These are phyloP conservation scores for Pygoscelis adeliae DNA, from an alignment of 2,113 vertebrate genomes.

Conservation along the genomic window DNA sequence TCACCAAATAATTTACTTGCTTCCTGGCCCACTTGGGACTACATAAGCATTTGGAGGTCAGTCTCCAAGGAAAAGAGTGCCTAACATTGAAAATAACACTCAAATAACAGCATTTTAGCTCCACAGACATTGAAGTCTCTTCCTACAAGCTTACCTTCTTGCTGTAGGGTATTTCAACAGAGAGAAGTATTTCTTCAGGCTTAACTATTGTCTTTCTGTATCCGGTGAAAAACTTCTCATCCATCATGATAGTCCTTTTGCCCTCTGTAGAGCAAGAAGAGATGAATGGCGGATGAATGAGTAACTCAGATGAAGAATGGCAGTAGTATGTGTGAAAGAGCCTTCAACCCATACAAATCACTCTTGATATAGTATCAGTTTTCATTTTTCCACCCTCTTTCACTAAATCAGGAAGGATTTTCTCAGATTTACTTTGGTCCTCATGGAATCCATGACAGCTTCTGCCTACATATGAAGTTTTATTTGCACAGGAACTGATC, in stretches of 20 bases:
- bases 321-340: neutral
- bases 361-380: neutral
- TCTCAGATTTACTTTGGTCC: neutral
- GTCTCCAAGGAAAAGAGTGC: neutral
- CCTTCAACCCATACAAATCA: neutral
- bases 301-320: neutral
- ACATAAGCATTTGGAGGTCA: neutral
- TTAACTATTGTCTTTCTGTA: constrained; percentile 87
- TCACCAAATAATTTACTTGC: neutral
- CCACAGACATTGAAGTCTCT: neutral
- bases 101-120: neutral
- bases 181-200: constrained; percentile 86
- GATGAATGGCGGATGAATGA: neutral
- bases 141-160: constrained; percentile 77
- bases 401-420: neutral
- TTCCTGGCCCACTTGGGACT: neutral
- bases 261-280: constrained; percentile 74
- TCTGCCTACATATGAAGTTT: neutral
- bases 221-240: constrained; percentile 87
- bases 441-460: neutral
- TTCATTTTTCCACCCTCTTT: neutral
- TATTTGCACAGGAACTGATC: neutral
- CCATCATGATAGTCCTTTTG: constrained; percentile 82
- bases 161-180: constrained; percentile 88
- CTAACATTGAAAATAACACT: neutral